These are phyloP conservation scores for Xerus inauris DNA, from an alignment of 2,113 vertebrate genomes.

Conservation along the genomic window DNA sequence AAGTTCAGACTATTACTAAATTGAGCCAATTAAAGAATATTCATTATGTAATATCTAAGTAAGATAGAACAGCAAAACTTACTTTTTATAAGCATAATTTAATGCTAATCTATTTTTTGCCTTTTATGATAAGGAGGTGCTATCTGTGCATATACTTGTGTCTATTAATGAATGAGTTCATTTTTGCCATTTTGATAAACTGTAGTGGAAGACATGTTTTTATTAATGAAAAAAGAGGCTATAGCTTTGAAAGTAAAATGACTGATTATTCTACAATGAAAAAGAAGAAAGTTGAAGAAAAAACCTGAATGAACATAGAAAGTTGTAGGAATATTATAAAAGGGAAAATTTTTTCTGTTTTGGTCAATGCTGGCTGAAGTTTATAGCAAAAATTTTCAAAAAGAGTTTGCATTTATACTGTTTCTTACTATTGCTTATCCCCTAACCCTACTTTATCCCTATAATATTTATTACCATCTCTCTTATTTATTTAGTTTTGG, in stretches of 20 bases:
- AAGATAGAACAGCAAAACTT: not conserved
- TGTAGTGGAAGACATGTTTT: not conserved
- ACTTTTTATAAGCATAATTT: not conserved
- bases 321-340: not conserved
- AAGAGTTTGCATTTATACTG: not conserved
- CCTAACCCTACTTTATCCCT: not conserved
- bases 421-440: not conserved
- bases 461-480: not conserved
- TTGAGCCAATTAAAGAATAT: constrained; percentile 36
- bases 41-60: constrained; percentile 21
- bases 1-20: not conserved
- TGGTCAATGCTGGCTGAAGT: not conserved
- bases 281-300: not conserved
- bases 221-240: not conserved
- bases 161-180: not conserved
- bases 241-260: not conserved
- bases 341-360: not conserved
- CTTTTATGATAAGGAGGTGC: not conserved
- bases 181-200: constrained; percentile 52
- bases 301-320: not conserved
- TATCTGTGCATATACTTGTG: not conserved
- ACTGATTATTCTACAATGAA: not conserved
- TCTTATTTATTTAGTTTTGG: not conserved
- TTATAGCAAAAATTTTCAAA: not conserved
- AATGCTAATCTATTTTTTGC: not conserved